Base-by-base conservation (phyloP, 2,797 vertebrate genomes). In the Pseudomugil tenellus region DNA sequence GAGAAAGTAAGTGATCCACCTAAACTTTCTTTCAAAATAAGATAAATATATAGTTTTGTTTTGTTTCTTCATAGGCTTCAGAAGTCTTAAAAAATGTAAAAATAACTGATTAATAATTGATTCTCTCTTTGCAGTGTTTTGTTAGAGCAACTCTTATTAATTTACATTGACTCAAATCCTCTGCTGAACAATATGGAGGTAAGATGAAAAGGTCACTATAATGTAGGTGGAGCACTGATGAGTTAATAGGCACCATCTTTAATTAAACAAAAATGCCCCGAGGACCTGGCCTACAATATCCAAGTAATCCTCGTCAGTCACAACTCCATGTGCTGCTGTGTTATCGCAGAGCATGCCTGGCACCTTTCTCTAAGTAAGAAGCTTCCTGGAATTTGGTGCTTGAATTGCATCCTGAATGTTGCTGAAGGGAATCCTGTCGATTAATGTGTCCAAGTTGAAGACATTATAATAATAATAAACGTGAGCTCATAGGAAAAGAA, bases 171-270 rank as follows among this genome's bases (percentile, higher is more conserved):
- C 56, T 78, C 29, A 55, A 80, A 81, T 87, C 84, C 86, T 85
- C 86, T 13, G 51, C 79, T 71, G 86, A 87, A 87, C 85, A 85
- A 85, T 85, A 83, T 60, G 75, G 66, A 76, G 79, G 51, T 62
- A 72, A 73, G 74, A 88, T 78, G 69, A 84, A 91, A 87, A 91
- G 84, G 80, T 81, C 67, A 74, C 84, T 80, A 56, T 74, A 72
- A 68, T 78, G 77, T 74, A 86, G 85, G 80, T 85, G 74, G 68
- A 84, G 63, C 67, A 49, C 55, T 86, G 85, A 87, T 76, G 87
- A 87, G 81, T 84, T 92, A 92, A 94, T 90, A 84, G 93, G 86
- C 63, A 84, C 66, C 53, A 54, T 86, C 81, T 89, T 89, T 91
- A 90, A 92, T 93, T 92, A 94, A 91, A 91, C 81, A 67, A 79